A percentile compares a stretch with the other conserved stretches of the same genome.
phyloP scores from a whole-genome alignment of 2,113 vertebrate species.

The Cygnus atratus region DNA sequence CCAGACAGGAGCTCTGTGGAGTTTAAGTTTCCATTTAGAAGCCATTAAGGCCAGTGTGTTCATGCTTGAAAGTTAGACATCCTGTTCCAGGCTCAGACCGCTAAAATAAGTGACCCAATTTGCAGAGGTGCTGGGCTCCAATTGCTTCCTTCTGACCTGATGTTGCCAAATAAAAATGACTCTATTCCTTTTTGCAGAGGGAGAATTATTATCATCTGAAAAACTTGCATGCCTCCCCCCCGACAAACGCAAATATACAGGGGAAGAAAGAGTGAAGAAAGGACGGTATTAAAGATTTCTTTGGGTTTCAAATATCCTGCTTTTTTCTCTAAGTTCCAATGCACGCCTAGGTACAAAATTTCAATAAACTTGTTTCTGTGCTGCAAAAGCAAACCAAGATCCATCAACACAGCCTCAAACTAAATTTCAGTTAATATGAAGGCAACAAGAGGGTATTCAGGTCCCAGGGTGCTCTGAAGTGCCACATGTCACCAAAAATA shows the following conservation, averaged over 20 bases:
- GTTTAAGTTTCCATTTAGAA: slow-evolving; percentile 49
- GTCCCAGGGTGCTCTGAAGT: neutral
- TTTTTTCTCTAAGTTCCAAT: neutral
- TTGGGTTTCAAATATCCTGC: neutral
- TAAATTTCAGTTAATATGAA: neutral
- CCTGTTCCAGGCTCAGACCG: slow-evolving; percentile 47
- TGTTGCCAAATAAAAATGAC: neutral
- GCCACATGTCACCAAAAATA: neutral
- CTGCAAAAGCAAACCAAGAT: neutral
- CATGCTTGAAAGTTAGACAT: slow-evolving; percentile 50
- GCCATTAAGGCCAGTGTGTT: slow-evolving; percentile 38
- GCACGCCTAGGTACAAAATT: neutral
- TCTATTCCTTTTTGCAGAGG: neutral
- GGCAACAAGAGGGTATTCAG: neutral
- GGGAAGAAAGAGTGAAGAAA: neutral
- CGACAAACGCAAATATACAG: neutral
- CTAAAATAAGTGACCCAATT: slow-evolving; percentile 64
- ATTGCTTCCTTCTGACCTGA: slow-evolving; percentile 14
- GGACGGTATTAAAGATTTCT: neutral
- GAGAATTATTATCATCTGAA: slow-evolving; percentile 18
- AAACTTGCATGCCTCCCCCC: neutral
- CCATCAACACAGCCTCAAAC: neutral
- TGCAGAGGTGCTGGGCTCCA: neutral
- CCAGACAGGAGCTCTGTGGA: slow-evolving; percentile 30
- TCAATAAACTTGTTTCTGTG: neutral